Percentiles rank a stretch among this genome's conserved stretches.
These are phyloP conservation scores for Caenorhabditis uteleia DNA, from an alignment of 2,888 invertebrate genomes.

Conservation along the genomic window DNA sequence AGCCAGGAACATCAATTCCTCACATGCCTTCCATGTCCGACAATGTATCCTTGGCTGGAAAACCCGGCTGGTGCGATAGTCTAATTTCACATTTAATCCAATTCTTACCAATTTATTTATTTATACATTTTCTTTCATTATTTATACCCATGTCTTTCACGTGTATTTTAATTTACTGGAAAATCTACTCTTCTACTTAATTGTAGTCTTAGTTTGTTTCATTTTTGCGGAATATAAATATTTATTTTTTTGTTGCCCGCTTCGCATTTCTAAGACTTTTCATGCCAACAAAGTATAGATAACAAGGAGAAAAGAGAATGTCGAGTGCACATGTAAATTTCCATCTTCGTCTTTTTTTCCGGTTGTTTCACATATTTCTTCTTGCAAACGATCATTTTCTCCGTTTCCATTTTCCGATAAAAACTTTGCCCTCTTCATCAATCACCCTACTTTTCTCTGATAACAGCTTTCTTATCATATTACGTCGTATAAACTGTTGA, in stretches of 20 bases:
- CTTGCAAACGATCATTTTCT: too few species aligned
- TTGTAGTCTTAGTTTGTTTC: conserved; percentile 1
- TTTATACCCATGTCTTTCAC: conserved; percentile 30
- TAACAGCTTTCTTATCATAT: too few species aligned
- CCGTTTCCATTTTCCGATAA: too few species aligned
- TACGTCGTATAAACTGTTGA: too few species aligned
- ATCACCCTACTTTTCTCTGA: too few species aligned
- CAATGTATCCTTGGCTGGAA: conserved; percentile 60
- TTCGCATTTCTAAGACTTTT: not conserved
- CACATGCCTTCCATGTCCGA: conserved; percentile 64
- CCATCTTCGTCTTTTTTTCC: too few species aligned
- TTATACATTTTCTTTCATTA: not conserved
- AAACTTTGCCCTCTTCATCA: too few species aligned
- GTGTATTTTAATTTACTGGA: conserved; percentile 26
- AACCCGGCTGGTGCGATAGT: conserved; percentile 55
- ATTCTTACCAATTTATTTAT: not conserved
- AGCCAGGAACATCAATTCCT: conserved; percentile 64
- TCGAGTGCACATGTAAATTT: too few species aligned
- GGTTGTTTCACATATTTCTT: too few species aligned
- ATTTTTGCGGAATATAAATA: too few species aligned
- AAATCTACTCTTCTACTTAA: conserved; percentile 34
- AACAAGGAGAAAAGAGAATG: too few species aligned
- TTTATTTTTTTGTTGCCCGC: not conserved
- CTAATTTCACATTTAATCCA: conserved; percentile 2
- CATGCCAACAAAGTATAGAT: too few species aligned